Evolutionary conservation across 2,888 invertebrate species (phyloP).

Genomic region (Drosophila nr. medialis): DNA sequence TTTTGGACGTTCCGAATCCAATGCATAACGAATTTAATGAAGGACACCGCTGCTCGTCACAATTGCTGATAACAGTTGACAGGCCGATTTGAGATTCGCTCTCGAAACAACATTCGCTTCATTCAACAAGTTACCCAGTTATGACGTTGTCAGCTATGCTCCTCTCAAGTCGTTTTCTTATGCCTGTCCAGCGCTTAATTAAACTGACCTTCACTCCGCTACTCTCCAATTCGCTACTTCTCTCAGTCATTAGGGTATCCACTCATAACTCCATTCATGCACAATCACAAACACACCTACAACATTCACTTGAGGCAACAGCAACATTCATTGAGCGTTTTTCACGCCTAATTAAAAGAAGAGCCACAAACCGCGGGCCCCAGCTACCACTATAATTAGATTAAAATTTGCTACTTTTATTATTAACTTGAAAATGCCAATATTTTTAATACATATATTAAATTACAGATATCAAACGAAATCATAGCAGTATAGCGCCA

Average conservation of each 20-base stretch:
- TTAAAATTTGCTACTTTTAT: too few species aligned
- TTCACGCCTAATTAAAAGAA: conserved; percentile 77
- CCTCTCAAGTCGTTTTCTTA: conserved; percentile 7
- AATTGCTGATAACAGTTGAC: conserved; percentile 30
- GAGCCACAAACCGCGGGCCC: conserved; percentile 29
- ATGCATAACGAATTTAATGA: conserved; percentile 9
- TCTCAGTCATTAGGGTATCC: conserved; percentile 45
- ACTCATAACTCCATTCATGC: conserved; percentile 33
- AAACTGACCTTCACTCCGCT: conserved; percentile 50
- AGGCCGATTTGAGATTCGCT: conserved; percentile 12
- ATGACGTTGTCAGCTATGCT: conserved; percentile 18
- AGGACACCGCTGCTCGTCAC: conserved; percentile 22
- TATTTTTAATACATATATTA: too few species aligned
- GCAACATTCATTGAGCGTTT: conserved; percentile 57
- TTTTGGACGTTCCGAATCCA: not conserved
- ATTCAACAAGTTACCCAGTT: conserved; percentile 48
- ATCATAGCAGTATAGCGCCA: too few species aligned
- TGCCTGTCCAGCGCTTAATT: conserved; percentile 12
- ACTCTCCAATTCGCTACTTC: not conserved
- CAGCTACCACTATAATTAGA: too few species aligned
- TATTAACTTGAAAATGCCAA: too few species aligned
- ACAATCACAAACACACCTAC: conserved; percentile 24
- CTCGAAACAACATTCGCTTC: conserved; percentile 36
- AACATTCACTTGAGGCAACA: conserved; percentile 29
- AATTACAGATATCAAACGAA: too few species aligned